Conservation (phyloP, 2,888 invertebrate species). For the Empis stercorea region DNA sequence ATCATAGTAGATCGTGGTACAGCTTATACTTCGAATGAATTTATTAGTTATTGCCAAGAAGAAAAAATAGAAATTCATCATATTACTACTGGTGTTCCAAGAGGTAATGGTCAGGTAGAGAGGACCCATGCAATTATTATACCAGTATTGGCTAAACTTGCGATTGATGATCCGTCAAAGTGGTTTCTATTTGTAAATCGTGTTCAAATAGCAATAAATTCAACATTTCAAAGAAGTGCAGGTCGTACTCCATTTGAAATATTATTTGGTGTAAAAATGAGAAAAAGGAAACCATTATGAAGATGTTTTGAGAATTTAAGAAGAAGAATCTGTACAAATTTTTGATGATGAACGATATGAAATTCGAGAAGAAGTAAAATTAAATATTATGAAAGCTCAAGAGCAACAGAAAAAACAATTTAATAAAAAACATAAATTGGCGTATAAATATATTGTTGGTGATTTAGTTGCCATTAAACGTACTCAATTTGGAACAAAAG, state of each 20-base stretch:
- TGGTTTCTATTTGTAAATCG: slow-evolving; percentile 8
- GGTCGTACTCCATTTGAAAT: slow-evolving; percentile 10
- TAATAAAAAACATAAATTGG: slow-evolving; percentile 3
- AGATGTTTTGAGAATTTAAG: slow-evolving; percentile 2
- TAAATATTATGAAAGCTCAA: slow-evolving; percentile 13
- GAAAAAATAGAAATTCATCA: slow-evolving; percentile 4
- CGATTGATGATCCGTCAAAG: slow-evolving; percentile 9
- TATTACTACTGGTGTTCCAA: slow-evolving; percentile 4
- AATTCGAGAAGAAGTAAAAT: slow-evolving; percentile 7
- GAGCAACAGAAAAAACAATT: slow-evolving; percentile 5
- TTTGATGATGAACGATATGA: slow-evolving; percentile 9
- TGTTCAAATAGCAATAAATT: slow-evolving; percentile 8
- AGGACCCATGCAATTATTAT: slow-evolving; percentile 6
- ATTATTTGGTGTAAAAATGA: slow-evolving; percentile 11
- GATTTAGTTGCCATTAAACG: slow-evolving; percentile 8
- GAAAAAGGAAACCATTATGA: slow-evolving; percentile 2
- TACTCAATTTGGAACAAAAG: slow-evolving; percentile 9
- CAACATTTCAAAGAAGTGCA: slow-evolving; percentile 8
- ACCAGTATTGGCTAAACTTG: slow-evolving; percentile 9
- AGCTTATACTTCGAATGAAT: slow-evolving; percentile 2
- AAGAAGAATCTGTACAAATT: slow-evolving; percentile 2
- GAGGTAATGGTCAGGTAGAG: slow-evolving; percentile 10
- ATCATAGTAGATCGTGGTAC: slow-evolving; percentile 21
- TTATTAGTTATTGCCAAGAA: slow-evolving; percentile 1
- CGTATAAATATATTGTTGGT: slow-evolving; percentile 5